Base-by-base conservation (phyloP, 1,140 invertebrate species). In the Meteorus sp. region DNA sequence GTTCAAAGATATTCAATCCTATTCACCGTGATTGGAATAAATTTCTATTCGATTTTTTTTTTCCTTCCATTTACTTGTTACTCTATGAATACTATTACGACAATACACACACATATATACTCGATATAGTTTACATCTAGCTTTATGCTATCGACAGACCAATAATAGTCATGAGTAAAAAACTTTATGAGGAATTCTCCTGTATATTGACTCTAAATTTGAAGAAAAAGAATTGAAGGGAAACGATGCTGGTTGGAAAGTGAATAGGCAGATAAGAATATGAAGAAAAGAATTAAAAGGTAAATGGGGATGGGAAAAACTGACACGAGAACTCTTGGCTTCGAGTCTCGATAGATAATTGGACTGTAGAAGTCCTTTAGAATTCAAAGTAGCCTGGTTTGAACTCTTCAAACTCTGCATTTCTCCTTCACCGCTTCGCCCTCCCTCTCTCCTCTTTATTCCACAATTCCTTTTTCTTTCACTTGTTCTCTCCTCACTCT, bases 341-440 rank as follows among this genome's bases (percentile, higher is more conserved):
- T 39, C 33, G 23, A 43, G 39, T 41, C 22, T 39, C 52, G 52
- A 43, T 54, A 43, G 52, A 54, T 54, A 54, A 54, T 54, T 54
- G 52, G 52, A 43, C 52, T 54, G 52, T 54, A 54, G 37, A 39
- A 54, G 37, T 54, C 52, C 39, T 54, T 39, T 22, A 39, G 22
- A 54, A 54, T 54, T 54, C 52, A 54, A 53, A 35, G 25, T 37
- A 43, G 52, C 52, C 27, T 9, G 4, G 4, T 9, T 43, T 39
- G 37, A 37, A 43, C 39, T 15, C 52, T 41, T 22, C 52, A 39
- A 25, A 54, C 52, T 54, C 22, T 43, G 23, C 3, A 54, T 54
- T 54, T 51, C 17, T 20, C 35, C 11, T 19, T 35, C 4, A 5
- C 4, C 9, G 9, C 25, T 35, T 33, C 35, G 7, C 3, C 15